These are phyloP conservation scores for Dendropsophus ebraccatus DNA, from an alignment of 2,113 vertebrate species.

Conservation along the genomic window DNA sequence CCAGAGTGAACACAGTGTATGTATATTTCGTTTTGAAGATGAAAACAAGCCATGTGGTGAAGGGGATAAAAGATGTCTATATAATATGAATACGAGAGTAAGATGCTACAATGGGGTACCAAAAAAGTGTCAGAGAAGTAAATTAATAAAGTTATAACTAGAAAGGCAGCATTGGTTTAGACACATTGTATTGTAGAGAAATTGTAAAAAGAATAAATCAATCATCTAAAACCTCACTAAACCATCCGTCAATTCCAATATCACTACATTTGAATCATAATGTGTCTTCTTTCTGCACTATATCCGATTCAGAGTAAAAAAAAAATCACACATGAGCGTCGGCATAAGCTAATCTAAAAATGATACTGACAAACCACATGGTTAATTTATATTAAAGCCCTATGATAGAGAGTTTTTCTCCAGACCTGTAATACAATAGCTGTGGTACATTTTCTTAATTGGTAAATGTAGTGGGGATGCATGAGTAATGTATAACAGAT, in stretches of 20 bases:
- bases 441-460: neutral
- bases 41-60: too few species aligned
- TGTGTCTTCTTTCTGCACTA: neutral
- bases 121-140: neutral
- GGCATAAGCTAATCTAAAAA: neutral
- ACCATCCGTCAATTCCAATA: neutral
- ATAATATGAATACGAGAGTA: neutral
- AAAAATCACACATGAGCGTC: neutral
- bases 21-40: too few species aligned
- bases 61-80: too few species aligned
- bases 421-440: neutral
- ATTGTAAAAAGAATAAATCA: conserved; percentile 4
- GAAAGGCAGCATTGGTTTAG: neutral
- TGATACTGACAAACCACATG: neutral
- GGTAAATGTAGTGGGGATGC: neutral
- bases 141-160: neutral
- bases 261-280: too few species aligned
- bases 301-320: neutral
- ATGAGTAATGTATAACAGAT: neutral
- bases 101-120: neutral
- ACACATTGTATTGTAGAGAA: neutral
- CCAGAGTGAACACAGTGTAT: too few species aligned
- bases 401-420: neutral
- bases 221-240: neutral
- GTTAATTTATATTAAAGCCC: neutral